Evolutionary conservation across 2,888 invertebrate genomes (phyloP).

Genomic region (Drosophila pseudotakahashii): DNA sequence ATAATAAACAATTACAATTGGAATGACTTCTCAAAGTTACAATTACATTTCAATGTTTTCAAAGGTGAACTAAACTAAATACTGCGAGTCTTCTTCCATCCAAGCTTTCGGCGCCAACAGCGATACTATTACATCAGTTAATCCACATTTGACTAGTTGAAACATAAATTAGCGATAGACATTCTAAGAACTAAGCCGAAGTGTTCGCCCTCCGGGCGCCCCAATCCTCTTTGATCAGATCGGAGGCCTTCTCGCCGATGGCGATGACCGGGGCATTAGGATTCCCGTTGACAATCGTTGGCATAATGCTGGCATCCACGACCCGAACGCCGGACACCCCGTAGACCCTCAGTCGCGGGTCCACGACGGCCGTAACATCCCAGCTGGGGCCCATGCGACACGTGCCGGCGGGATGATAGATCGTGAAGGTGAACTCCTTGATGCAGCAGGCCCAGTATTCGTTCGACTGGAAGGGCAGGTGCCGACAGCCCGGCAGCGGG

Average conservation of each 20-base stretch:
- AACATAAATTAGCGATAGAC: constrained; percentile 43
- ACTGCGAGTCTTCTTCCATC: no score
- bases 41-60: no score
- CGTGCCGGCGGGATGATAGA: constrained; percentile 93
- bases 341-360: constrained; percentile 90
- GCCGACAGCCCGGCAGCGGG: constrained; percentile 92
- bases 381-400: constrained; percentile 93
- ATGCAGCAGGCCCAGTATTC: constrained; percentile 95
- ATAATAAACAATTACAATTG: no score
- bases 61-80: no score
- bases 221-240: constrained; percentile 95
- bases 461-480: constrained; percentile 89
- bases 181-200: constrained; percentile 1
- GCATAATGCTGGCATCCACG: constrained; percentile 95
- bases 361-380: constrained; percentile 92
- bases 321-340: constrained; percentile 91
- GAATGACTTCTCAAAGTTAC: no score
- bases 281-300: constrained; percentile 94
- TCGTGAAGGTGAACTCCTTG: constrained; percentile 92
- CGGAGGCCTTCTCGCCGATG: constrained; percentile 95
- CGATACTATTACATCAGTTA: constrained; percentile 30
- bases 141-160: constrained; percentile 72
- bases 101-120: no score
- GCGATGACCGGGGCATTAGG: constrained; percentile 95
- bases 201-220: constrained; percentile 79